Conservation (phyloP, 2,797 vertebrate genomes). For the Numenius phaeopus region DNA sequence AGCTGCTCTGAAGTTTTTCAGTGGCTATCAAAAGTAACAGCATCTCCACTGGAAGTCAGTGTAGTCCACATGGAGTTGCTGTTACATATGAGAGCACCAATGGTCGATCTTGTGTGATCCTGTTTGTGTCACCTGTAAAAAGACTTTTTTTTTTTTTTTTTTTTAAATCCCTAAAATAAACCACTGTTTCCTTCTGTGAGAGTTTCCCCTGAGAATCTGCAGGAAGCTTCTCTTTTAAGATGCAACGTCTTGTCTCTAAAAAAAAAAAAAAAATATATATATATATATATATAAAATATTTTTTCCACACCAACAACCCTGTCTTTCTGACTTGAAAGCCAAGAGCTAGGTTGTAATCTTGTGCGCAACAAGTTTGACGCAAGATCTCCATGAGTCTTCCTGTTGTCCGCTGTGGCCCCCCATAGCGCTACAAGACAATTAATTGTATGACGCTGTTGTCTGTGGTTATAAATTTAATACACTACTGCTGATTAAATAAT, state of each 20-base stretch:
- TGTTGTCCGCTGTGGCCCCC: not conserved
- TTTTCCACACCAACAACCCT: not conserved
- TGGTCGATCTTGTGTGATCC: not conserved
- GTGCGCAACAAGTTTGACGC: not conserved
- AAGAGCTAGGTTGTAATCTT: not conserved
- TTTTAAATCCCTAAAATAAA: not conserved
- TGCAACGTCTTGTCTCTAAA: not conserved
- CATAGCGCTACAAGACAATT: not conserved
- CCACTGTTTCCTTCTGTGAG: not conserved
- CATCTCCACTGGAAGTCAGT: constrained; percentile 83
- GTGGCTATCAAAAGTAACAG: constrained; percentile 84
- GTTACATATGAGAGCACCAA: constrained; percentile 82
- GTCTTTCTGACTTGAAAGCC: not conserved
- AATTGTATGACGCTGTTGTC: not conserved
- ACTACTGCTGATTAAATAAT: not conserved
- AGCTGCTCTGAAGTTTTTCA: constrained; percentile 28
- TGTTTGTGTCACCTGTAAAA: not conserved
- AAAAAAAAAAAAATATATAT: not conserved
- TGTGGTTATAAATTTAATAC: not conserved
- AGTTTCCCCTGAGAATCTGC: not conserved
- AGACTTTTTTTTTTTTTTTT: not conserved
- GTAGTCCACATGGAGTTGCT: constrained; percentile 87
- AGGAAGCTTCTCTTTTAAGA: not conserved
- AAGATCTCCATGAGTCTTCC: not conserved
- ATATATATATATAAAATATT: not conserved